Evolutionary conservation across 2,888 invertebrate species (phyloP).

Genomic region (Monopis laevigella): DNA sequence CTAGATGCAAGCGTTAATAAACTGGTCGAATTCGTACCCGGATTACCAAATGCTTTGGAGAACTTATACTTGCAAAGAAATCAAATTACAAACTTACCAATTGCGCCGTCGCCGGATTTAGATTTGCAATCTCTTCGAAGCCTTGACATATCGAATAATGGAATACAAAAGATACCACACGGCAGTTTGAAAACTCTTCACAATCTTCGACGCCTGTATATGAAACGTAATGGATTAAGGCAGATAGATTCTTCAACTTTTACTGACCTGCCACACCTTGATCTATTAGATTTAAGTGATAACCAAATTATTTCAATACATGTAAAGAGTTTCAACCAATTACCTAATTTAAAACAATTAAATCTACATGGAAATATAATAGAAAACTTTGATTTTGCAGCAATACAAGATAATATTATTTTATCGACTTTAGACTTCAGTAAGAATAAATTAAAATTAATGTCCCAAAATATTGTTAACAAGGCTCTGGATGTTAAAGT

Average conservation of each 20-base stretch:
- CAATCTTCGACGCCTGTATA: slow-evolving; percentile 73
- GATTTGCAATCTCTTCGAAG: slow-evolving; percentile 77
- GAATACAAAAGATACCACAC: slow-evolving; percentile 73
- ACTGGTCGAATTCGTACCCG: slow-evolving; percentile 79
- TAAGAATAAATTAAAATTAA: slow-evolving; percentile 75
- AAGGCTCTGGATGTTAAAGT: slow-evolving; percentile 74
- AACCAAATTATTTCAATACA: slow-evolving; percentile 77
- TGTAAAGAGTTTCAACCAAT: slow-evolving; percentile 70
- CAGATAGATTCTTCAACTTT: slow-evolving; percentile 76
- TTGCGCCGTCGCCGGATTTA: slow-evolving; percentile 72
- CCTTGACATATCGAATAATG: slow-evolving; percentile 79
- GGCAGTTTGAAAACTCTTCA: slow-evolving; percentile 73
- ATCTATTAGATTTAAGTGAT: slow-evolving; percentile 77
- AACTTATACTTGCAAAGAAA: slow-evolving; percentile 77
- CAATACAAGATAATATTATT: slow-evolving; percentile 72
- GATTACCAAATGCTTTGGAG: slow-evolving; percentile 80
- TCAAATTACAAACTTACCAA: slow-evolving; percentile 73
- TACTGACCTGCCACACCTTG: slow-evolving; percentile 73
- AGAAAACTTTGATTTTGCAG: slow-evolving; percentile 73
- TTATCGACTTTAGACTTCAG: slow-evolving; percentile 78
- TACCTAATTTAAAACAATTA: slow-evolving; percentile 73
- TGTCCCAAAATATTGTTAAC: slow-evolving; percentile 71
- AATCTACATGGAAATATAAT: slow-evolving; percentile 81
- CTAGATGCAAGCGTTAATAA: slow-evolving; percentile 80
- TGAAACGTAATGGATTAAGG: slow-evolving; percentile 78